Conservation (phyloP, 2,797 vertebrate genomes). For the Onychomys arenicola region DNA sequence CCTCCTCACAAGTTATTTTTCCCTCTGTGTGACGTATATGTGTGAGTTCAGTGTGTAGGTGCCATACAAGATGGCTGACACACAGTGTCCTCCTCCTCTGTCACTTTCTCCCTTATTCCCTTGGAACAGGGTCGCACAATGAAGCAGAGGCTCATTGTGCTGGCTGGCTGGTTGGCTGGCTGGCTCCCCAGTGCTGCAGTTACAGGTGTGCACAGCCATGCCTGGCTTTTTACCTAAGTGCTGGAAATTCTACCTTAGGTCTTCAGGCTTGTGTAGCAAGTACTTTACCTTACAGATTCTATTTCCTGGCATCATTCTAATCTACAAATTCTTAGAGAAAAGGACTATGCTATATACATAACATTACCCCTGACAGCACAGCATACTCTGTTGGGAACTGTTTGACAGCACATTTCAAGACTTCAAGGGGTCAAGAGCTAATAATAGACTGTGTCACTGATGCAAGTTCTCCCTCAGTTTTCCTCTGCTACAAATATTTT, state of each 20-base stretch:
- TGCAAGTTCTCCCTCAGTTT: constrained; percentile 38
- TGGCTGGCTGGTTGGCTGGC: neutral
- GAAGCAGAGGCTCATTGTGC: neutral
- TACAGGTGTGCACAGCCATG: neutral
- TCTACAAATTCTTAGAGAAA: constrained; percentile 44
- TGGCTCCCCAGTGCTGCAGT: neutral
- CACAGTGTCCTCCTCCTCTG: neutral
- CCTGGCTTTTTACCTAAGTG: neutral
- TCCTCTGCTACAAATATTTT: constrained; percentile 43
- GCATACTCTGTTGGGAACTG: constrained; percentile 33
- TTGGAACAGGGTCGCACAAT: neutral
- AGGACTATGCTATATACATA: constrained; percentile 25
- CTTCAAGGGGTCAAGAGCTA: constrained; percentile 55
- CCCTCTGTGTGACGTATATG: neutral
- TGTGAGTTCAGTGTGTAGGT: neutral
- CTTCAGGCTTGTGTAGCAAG: neutral
- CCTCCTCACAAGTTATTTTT: constrained; percentile 19
- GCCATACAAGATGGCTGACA: too few species aligned
- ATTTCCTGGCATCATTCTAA: constrained; percentile 41
- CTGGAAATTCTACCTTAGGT: neutral
- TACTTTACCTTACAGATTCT: neutral
- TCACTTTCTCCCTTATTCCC: neutral
- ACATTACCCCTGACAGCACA: constrained; percentile 7
- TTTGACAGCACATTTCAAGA: constrained; percentile 37
- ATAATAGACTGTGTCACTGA: constrained; percentile 6